Percentiles rank a stretch among this genome's conserved stretches.
Conservation (phyloP, 1,140 invertebrate species). For the Nephila pilipes region DNA sequence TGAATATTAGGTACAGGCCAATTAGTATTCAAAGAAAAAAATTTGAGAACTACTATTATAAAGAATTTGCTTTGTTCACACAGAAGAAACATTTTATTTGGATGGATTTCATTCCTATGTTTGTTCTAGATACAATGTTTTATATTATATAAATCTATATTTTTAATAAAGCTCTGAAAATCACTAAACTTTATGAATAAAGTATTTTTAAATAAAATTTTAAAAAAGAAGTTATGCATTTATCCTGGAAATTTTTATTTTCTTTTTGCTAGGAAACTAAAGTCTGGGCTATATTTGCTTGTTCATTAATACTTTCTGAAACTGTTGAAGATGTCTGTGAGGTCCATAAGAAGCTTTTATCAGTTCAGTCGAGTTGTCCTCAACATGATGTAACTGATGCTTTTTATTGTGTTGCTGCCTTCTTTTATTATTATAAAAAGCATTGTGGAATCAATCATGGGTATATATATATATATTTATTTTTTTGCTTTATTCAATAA, state of each 20-base stretch:
- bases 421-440: constrained; percentile 36
- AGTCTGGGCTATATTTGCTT: constrained; percentile 50
- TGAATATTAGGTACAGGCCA: too few relatives aligned
- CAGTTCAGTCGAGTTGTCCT: not conserved
- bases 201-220: too few relatives aligned
- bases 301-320: constrained; percentile 46
- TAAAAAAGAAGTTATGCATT: too few relatives aligned
- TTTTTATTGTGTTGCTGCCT: constrained; percentile 67
- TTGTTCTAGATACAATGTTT: too few relatives aligned
- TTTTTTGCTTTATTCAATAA: not conserved
- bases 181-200: too few relatives aligned
- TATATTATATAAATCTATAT: too few relatives aligned
- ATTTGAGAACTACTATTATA: too few relatives aligned
- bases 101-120: too few relatives aligned
- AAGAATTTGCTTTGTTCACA: too few relatives aligned
- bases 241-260: not conserved
- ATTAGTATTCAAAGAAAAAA: too few relatives aligned
- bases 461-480: constrained; percentile 24
- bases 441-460: constrained; percentile 34
- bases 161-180: too few relatives aligned
- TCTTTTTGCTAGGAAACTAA: constrained; percentile 32
- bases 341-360: constrained; percentile 5
- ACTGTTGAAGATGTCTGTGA: constrained; percentile 49
- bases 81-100: too few relatives aligned
- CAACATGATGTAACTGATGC: constrained; percentile 57